Percentiles rank a stretch among this genome's conserved stretches.
Evolutionary conservation across 64 coral and sea anemone species (phyloP).

Genomic region (Trachythela sp.): DNA sequence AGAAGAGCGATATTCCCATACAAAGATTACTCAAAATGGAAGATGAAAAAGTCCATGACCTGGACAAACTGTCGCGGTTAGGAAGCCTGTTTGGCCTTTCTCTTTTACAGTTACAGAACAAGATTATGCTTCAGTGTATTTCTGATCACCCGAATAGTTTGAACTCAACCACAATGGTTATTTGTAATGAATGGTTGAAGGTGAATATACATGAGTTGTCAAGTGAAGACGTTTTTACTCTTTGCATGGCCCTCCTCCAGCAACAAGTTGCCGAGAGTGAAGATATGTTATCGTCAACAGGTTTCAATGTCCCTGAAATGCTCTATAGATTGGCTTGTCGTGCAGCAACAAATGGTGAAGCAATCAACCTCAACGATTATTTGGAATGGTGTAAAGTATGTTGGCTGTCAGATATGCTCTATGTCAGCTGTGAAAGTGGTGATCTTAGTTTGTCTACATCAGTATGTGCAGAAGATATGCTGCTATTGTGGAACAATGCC

Average conservation of each 20-base stretch:
- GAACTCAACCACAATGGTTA: not conserved
- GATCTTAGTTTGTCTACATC: not conserved
- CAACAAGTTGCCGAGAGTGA: not conserved
- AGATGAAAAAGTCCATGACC: too few relatives aligned
- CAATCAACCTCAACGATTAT: not conserved
- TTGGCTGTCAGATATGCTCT: not conserved
- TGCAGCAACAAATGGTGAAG: not conserved
- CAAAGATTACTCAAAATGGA: not conserved
- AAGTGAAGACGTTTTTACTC: not conserved
- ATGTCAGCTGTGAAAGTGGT: not conserved
- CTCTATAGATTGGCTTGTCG: not conserved
- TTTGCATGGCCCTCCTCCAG: not conserved
- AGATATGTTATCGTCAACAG: not conserved
- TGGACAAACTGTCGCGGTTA: not conserved
- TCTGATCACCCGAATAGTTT: not conserved
- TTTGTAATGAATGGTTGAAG: not conserved
- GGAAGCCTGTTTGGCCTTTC: not conserved
- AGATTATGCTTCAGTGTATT: conserved; percentile 1
- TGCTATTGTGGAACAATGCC: not conserved
- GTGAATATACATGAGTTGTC: not conserved
- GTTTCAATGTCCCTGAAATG: not conserved
- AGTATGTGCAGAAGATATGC: not conserved
- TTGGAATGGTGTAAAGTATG: not conserved
- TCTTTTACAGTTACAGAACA: not conserved
- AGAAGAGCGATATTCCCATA: not conserved